These are phyloP conservation scores for Teleopsis dalmanni DNA, from an alignment of 1,140 invertebrate genomes.

Conservation along the genomic window DNA sequence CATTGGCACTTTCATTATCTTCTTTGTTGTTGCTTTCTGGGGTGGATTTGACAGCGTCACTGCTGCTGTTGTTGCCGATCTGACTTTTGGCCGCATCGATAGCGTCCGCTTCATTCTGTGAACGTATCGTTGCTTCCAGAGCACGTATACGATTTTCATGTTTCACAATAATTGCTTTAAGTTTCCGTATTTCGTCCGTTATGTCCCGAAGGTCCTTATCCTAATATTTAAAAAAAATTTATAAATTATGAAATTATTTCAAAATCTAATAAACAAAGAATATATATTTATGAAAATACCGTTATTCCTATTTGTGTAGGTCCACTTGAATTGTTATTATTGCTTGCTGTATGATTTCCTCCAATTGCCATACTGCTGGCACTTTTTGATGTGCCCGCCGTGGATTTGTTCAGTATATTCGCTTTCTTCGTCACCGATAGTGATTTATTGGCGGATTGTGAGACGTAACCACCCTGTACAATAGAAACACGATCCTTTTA, in stretches of 20 bases:
- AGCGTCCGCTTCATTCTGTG: slow-evolving; percentile 26
- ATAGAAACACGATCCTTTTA: slow-evolving; percentile 53
- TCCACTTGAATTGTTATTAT: slow-evolving; percentile 29
- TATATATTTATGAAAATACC: background rate
- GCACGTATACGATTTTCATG: slow-evolving; percentile 76
- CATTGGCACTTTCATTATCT: too few species aligned
- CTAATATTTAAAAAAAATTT: slow-evolving; percentile 29
- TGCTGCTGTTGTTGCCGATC: slow-evolving; percentile 7
- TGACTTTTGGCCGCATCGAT: slow-evolving; percentile 27
- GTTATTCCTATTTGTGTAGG: slow-evolving; percentile 5
- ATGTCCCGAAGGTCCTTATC: slow-evolving; percentile 69
- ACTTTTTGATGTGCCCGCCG: slow-evolving; percentile 32
- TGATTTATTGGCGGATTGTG: slow-evolving; percentile 46
- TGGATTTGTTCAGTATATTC: slow-evolving; percentile 60
- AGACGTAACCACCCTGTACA: slow-evolving; percentile 55
- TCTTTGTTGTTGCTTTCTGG: too few species aligned
- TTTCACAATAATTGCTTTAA: slow-evolving; percentile 89
- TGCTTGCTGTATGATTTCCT: slow-evolving; percentile 28
- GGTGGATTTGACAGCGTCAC: background rate
- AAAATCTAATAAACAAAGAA: background rate
- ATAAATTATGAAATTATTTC: slow-evolving; percentile 1
- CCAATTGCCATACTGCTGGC: slow-evolving; percentile 18
- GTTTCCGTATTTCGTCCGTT: slow-evolving; percentile 75
- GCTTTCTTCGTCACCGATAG: slow-evolving; percentile 58
- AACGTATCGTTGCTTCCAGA: slow-evolving; percentile 45